A percentile compares a stretch with the other conserved stretches of the same genome.
Conservation (phyloP, 1,140 invertebrate species). For the Dendroctonus valens region DNA sequence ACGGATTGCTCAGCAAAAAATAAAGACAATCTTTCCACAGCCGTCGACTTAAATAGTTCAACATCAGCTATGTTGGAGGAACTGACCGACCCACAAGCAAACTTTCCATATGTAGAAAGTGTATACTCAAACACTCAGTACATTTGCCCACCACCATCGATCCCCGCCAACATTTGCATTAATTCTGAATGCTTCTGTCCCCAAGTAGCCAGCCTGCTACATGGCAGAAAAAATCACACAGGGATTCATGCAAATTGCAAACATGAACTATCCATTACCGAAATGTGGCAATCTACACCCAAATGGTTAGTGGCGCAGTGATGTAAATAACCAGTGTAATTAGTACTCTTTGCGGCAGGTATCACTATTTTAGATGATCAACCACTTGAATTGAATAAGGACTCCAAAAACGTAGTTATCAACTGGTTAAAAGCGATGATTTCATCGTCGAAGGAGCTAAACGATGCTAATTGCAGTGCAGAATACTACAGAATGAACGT, state of each 20-base stretch:
- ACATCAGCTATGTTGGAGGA: slow-evolving; percentile 10
- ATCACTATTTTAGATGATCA: not conserved
- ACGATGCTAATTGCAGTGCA: not conserved
- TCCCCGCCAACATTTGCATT: slow-evolving; percentile 27
- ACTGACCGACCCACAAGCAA: slow-evolving; percentile 14
- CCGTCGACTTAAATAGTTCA: slow-evolving; percentile 20
- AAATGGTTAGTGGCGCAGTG: not conserved
- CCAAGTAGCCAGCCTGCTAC: slow-evolving; percentile 30
- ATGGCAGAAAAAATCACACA: not conserved
- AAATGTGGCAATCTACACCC: not conserved
- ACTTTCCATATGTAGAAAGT: slow-evolving; percentile 20
- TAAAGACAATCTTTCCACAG: slow-evolving; percentile 5
- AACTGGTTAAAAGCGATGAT: slow-evolving; percentile 23
- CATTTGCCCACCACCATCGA: slow-evolving; percentile 30
- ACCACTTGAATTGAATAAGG: slow-evolving; percentile 1
- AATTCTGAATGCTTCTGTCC: slow-evolving; percentile 38
- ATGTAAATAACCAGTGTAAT: not conserved
- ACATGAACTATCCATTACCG: not conserved
- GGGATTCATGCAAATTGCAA: not conserved
- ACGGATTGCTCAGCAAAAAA: slow-evolving; percentile 3
- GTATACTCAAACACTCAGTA: slow-evolving; percentile 4
- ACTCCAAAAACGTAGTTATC: slow-evolving; percentile 3
- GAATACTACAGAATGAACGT: slow-evolving; percentile 47
- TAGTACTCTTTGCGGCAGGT: not conserved
- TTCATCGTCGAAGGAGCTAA: not conserved